phyloP scores from a whole-genome alignment of 2,888 invertebrate genomes.

The Rhamnusium bicolor region DNA sequence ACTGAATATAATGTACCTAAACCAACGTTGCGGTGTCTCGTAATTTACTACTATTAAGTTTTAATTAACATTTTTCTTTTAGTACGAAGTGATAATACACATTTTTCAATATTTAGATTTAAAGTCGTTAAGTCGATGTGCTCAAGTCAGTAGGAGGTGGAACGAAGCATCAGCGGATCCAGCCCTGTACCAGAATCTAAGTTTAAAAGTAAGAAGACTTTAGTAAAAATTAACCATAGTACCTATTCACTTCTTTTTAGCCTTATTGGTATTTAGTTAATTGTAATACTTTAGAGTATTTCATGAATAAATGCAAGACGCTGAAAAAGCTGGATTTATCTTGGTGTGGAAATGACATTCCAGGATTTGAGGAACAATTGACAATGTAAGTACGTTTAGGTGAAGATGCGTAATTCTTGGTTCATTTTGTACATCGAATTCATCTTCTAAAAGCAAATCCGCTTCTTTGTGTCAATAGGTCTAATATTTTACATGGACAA shows the following conservation, averaged over 20 bases:
- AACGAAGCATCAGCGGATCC: constrained; percentile 83
- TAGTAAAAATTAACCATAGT: background rate
- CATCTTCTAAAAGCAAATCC: too few relatives aligned
- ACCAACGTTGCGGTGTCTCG: too few relatives aligned
- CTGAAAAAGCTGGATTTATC: constrained; percentile 88
- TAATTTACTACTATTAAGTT: too few relatives aligned
- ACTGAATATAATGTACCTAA: too few relatives aligned
- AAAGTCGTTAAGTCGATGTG: constrained; percentile 83
- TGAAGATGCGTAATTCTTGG: too few relatives aligned
- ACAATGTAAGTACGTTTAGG: constrained; percentile 63
- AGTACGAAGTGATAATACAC: constrained; percentile 88
- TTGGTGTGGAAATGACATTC: constrained; percentile 86
- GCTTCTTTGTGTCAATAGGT: too few relatives aligned
- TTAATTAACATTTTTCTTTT: constrained; percentile 62
- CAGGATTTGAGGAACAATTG: constrained; percentile 50
- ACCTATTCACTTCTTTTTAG: constrained; percentile 54
- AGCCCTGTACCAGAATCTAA: constrained; percentile 84
- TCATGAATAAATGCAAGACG: constrained; percentile 76
- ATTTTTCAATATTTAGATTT: constrained; percentile 88
- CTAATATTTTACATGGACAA: too few relatives aligned
- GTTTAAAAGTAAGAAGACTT: constrained; percentile 75
- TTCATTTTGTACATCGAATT: too few relatives aligned
- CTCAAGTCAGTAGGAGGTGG: constrained; percentile 83
- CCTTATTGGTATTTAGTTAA: constrained; percentile 86
- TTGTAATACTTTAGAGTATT: constrained; percentile 74